Conservation (phyloP, 1,140 invertebrate genomes). For the Drosophila insularis region DNA sequence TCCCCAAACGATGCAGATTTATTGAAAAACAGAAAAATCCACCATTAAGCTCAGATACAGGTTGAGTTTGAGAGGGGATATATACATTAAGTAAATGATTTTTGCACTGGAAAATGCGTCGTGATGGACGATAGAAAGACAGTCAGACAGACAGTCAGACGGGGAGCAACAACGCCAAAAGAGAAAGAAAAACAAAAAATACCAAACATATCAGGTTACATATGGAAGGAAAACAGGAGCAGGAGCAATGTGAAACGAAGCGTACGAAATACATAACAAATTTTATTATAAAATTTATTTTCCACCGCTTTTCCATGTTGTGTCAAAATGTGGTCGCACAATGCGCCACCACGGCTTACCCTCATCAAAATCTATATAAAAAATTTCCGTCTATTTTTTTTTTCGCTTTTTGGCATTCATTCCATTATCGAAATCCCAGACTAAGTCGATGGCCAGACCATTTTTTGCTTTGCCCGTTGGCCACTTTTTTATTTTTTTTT, state of each 20-base stretch:
- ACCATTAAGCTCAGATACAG: constrained; percentile 27
- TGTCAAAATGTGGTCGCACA: constrained; percentile 74
- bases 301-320: constrained; percentile 38
- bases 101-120: constrained; percentile 56
- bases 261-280: constrained; percentile 75
- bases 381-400: background rate
- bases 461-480: constrained; percentile 30
- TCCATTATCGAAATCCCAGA: constrained; percentile 80
- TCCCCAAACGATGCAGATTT: constrained; percentile 13
- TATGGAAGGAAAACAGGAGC: too few species aligned
- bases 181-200: constrained; percentile 37
- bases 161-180: background rate
- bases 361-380: constrained; percentile 66
- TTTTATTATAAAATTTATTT: constrained; percentile 81
- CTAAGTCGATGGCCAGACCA: constrained; percentile 55
- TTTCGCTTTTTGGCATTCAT: constrained; percentile 65
- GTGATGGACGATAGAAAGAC: constrained; percentile 57
- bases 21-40: constrained; percentile 34
- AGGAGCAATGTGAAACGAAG: constrained; percentile 49
- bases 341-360: constrained; percentile 44
- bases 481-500: constrained; percentile 36
- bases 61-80: constrained; percentile 1
- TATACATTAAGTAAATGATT: constrained; percentile 77
- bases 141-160: constrained; percentile 1
- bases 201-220: constrained; percentile 72